Base-by-base conservation (phyloP, 2,797 vertebrate genomes). In the Enteromius mattozi region DNA sequence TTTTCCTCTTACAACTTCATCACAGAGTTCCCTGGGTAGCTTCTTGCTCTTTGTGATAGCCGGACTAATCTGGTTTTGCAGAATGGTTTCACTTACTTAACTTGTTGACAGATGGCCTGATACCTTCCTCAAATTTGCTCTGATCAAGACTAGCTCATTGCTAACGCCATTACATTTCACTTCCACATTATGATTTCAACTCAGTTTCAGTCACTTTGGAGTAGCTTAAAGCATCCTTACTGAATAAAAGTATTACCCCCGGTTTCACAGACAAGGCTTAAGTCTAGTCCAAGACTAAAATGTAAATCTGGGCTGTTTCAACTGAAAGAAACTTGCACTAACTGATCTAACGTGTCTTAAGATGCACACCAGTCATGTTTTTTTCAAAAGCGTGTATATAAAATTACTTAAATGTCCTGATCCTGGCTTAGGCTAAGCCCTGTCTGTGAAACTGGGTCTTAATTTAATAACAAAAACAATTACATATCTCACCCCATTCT, bases 1-100 rank as follows among this genome's bases (percentile, higher is more conserved):
- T 77, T 54, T 16, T 6, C 33, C 54, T 3, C 40, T 17, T 47
- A 82, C 40, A 63, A 63, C 24, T 82, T 49, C 35, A 40, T 68
- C 45, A 76, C 35, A 21, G 19, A 27, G 30, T 69, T 54, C 14
- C 19, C 42, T 9, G 42, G 30, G 51, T 30, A 45, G 51, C 9
- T 30, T 17, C 24, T 81, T 72, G 33, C 21, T 40, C 30, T 75
- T 27, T 37, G 56, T 63, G 54, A 66, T 30, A 82, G 6, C 80
- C 16, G 16, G 81, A 66, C 14, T 27, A 19, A 75, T 75, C 42
- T 40, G 59, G 45, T 54, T 49, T 56, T 69, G 7, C 4, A n/a
- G 80, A 63, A 61, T 24, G 63, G 27, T 30, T 65, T 45, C 37
- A 45, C 13, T 40, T n/a, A 24, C 35, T 59, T 27, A 42, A 3